Base-by-base conservation (phyloP, 2,888 invertebrate species). In the Latrodectus elegans region DNA sequence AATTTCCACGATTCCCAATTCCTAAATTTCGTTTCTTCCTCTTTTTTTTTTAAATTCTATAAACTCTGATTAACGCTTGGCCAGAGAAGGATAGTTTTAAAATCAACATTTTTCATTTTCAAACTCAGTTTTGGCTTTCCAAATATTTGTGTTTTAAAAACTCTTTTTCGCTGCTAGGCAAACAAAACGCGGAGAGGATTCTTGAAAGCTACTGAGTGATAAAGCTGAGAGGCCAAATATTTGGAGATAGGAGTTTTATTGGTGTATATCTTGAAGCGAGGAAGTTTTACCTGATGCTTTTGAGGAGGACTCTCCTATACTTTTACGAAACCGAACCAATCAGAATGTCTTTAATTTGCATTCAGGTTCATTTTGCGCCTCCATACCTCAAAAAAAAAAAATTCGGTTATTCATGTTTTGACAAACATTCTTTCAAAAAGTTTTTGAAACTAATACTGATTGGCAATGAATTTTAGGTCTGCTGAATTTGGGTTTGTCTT, bases 131-230 rank as follows among this genome's bases (percentile, higher is more conserved):
- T 68, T 74, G 38, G 38, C 15, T 52, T 74, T 52, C 77, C 86
- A 87, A 87, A 87, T 87, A 87, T 87, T 87, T 87, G 86, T 81
- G 86, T 87, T 87, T 87, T 82, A 87, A 87, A 87, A 87, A 87
- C 86, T 71, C 22, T 76, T 71, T 77, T 49, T 10, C 72, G 70
- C 12, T 68, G 75, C 70, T 80, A 71, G 71, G 64, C 70, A 80
- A 86, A 80, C 64, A 52, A 22, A 49, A 38, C 52, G 22, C 53
- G 51, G 67, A 76, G 76, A 49, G n/a, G 76, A 80, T 52, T 75
- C n/a, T 53, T 55, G 82, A 26, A 38, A 72, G 12, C 53, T 17
- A 53, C 55, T 22, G 74, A 12, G n/a, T 51, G 49, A 38, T n/a
- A 49, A 22, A 53, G 65, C 53, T 71, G 71, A 26, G 8, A 49